Base-by-base conservation (phyloP, 2,888 invertebrate species). In the Chirona hameri region DNA sequence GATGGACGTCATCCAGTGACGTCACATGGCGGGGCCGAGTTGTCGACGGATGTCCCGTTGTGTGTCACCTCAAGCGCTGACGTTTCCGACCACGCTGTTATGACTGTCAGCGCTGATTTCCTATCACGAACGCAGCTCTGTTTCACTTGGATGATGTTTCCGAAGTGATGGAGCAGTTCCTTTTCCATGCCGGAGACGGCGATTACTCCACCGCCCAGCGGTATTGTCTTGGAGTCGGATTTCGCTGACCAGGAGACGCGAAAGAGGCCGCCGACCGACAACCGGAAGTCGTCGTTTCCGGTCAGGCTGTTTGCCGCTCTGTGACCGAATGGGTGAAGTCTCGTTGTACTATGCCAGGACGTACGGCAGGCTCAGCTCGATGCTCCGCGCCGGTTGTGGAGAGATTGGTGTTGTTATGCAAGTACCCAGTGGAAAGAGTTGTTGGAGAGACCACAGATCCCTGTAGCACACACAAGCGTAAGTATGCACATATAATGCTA, bases 371-470 rank as follows among this genome's bases (percentile, higher is more conserved):
- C 93, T 91, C 9, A 99, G 91, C 86, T 95, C 93, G 85, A 99
- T 93, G 0, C 99, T 21, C 96, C 96, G 48, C 91, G 91, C 83
- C 90, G 90, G 87, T 98, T 99, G n/a, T n/a, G 85, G 94, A 91
- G 87, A 95, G 95, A 84, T 99, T 92, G 0, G 93, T 92, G 84
- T 94, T 94, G 86, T 96, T 94, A 87, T 94, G 94, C 81, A n/a
- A 98, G 88, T 46, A 95, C 91, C 91, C 99, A 99, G 87, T 98
- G 97, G 90, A 97, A 99, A 0, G 99, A 90, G 89, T 99, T 99
- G 87, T 99, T 99, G 0, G 98, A 97, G 84, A 96, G 95, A n/a
- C 85, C 97, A 92, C 86, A 99, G 92, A 88, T 99, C 97, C 86
- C 96, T 92, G 86, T 48, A 85, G 39, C 12, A 21, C 27, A 52